These are phyloP conservation scores for Volucella bombylans DNA, from an alignment of 2,888 invertebrate genomes.

Conservation along the genomic window DNA sequence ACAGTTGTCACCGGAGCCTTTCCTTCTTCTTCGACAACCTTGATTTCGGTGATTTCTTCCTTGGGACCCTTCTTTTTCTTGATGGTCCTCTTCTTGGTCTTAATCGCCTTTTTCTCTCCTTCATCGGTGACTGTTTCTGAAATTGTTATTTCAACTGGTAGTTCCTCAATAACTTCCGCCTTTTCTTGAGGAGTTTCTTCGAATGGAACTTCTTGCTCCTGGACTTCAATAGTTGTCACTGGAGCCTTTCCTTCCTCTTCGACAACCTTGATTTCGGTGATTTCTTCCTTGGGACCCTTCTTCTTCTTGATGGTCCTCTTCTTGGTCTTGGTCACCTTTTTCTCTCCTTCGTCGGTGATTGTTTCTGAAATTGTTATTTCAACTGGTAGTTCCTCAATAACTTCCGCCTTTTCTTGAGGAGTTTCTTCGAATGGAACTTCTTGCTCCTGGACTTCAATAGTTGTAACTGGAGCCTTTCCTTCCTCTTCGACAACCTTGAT, in stretches of 20 bases:
- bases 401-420: slow-evolving; percentile 77
- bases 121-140: slow-evolving; percentile 76
- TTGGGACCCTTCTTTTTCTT: slow-evolving; percentile 77
- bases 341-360: slow-evolving; percentile 79
- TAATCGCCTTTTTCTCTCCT: slow-evolving; percentile 79
- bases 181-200: slow-evolving; percentile 74
- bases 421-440: slow-evolving; percentile 74
- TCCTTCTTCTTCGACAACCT: slow-evolving; percentile 78
- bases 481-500: slow-evolving; percentile 81
- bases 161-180: slow-evolving; percentile 72
- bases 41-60: slow-evolving; percentile 80
- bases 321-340: slow-evolving; percentile 78
- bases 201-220: slow-evolving; percentile 61
- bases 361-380: slow-evolving; percentile 82
- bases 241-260: slow-evolving; percentile 79
- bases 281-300: slow-evolving; percentile 80
- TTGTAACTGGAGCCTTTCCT: slow-evolving; percentile 81
- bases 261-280: slow-evolving; percentile 79
- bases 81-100: slow-evolving; percentile 78
- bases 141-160: slow-evolving; percentile 76
- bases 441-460: slow-evolving; percentile 20
- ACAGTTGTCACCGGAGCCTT: slow-evolving; percentile 79
- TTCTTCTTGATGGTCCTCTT: slow-evolving; percentile 80
- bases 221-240: slow-evolving; percentile 73
- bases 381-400: slow-evolving; percentile 79